These are phyloP conservation scores for Tapirus terrestris DNA, from an alignment of 2,113 vertebrate species.

Conservation along the genomic window DNA sequence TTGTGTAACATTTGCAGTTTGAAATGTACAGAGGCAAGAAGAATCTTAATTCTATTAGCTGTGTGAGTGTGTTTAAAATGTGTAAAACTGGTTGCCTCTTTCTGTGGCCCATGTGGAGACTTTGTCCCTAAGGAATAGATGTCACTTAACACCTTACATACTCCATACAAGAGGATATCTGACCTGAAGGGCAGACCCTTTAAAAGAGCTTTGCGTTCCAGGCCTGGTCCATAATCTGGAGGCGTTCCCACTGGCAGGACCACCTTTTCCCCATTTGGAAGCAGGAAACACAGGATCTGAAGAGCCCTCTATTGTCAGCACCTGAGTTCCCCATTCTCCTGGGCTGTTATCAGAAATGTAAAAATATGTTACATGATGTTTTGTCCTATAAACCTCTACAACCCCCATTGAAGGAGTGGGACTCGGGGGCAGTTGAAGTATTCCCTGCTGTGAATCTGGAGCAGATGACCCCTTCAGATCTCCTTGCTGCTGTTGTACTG, in stretches of 20 bases:
- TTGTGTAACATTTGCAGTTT: background rate
- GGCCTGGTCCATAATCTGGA: rapidly evolving
- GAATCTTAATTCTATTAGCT: background rate
- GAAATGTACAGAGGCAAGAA: background rate
- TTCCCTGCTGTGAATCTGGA: background rate
- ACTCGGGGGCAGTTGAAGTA: rapidly evolving
- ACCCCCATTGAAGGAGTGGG: background rate
- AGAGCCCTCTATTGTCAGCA: background rate
- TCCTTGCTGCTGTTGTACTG: background rate
- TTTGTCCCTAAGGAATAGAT: background rate
- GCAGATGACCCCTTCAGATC: too few species aligned
- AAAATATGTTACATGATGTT: background rate
- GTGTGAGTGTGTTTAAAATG: background rate
- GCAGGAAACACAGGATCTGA: background rate
- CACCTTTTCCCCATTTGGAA: background rate
- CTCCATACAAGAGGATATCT: background rate
- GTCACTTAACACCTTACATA: background rate
- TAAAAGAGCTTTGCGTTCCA: background rate
- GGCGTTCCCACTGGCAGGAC: background rate
- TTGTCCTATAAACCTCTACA: background rate
- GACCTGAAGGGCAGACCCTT: background rate
- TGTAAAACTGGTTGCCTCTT: background rate
- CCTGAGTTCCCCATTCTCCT: background rate
- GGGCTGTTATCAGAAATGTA: background rate
- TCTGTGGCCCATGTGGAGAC: background rate